Percentiles rank a stretch among this genome's conserved stretches.
Conservation (phyloP, 1,140 invertebrate genomes). For the Battus philenor region DNA sequence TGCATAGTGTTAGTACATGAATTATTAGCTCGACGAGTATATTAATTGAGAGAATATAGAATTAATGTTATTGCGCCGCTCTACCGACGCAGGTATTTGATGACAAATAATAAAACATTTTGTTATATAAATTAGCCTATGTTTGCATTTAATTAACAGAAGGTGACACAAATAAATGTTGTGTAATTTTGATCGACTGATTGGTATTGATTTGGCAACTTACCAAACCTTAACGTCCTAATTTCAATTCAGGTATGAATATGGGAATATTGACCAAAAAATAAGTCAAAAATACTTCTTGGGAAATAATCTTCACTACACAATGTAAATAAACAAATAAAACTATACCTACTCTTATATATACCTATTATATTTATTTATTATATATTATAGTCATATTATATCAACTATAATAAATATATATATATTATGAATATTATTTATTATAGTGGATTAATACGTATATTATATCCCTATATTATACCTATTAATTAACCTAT, state of each 20-base stretch:
- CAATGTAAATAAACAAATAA: no score
- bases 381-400: no score
- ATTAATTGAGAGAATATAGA: constrained; percentile 16
- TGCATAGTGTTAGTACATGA: constrained; percentile 4
- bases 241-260: constrained; percentile 14
- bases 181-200: constrained; percentile 17
- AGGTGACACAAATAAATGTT: constrained; percentile 16
- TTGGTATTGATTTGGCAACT: constrained; percentile 13
- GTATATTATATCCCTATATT: no score
- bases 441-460: no score
- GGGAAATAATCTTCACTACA: no score
- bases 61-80: constrained; percentile 10
- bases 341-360: no score
- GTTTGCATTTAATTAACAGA: constrained; percentile 14
- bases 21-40: constrained; percentile 10
- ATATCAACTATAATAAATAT: no score
- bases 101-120: constrained; percentile 13
- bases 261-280: constrained; percentile 4
- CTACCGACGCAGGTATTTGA: constrained; percentile 9
- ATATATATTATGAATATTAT: no score
- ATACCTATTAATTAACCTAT: no score
- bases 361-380: no score
- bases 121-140: constrained; percentile 13
- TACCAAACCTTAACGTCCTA: constrained; percentile 14
- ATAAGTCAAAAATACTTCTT: no score